Evolutionary conservation across 1,140 invertebrate species (phyloP), one percentile per base, ranked within the genome.

Genomic region (Platyura marginata): DNA sequence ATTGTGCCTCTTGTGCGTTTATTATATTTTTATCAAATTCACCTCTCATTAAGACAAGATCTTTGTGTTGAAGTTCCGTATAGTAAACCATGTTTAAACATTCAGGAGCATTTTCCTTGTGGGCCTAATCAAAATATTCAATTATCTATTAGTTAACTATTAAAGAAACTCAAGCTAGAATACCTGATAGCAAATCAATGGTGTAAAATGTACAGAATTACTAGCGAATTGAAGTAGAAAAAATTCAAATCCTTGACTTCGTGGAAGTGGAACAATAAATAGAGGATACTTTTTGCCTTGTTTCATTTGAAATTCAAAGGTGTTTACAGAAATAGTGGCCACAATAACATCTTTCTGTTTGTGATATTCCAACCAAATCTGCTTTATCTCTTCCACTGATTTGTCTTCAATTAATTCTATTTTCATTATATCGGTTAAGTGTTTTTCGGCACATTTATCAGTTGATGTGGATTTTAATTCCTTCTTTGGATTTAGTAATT

Each of bases 31-130:
- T 75, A 58, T 93, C 84, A 66, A 77, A 92, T 61, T 91, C 84
- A 33, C 88, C 89, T 43, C 75, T 70, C 85, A 92, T 88, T 16
- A 92, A 59, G 19, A 92, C 73, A 41, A 92, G 70, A 6, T 74
- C 79, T 18, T 91, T 90, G 23, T 72, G 68, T 22, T 77, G 66
- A 6, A 89, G 66, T 55, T 94, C 90, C 11, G 75, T 75, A 50
- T 84, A 93, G 59, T 91, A 81, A 3, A 75, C 71, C 47, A 93
- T 66, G 2, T 77, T 82, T 16, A 94, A 63, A 62, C 87, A 91
- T 57, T 90, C 85, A 1, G 87, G 88, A 0, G 88, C 80, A 70
- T 91, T 89, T 66, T 92, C 90, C 60, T 88, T 81, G 51, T 90
- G 80, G 1, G 82, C 73, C 72, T 88, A 52, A 4, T 11, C 6